Percentiles rank a stretch among this genome's conserved stretches.
phyloP scores from a whole-genome alignment of 2,888 invertebrate species.

The Torymus auratus region DNA sequence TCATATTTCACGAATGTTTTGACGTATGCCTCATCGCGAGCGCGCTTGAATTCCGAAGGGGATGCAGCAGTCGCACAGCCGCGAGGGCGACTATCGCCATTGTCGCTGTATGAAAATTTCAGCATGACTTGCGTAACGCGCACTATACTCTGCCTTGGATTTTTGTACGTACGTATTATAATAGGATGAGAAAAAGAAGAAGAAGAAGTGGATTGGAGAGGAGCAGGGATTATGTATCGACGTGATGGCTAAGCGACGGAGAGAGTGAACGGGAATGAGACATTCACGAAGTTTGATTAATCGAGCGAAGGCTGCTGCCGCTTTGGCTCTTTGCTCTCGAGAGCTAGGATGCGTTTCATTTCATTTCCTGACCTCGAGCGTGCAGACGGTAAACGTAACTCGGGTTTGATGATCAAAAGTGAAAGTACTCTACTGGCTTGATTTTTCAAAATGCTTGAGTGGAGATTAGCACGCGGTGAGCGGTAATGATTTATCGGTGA shows the following conservation, averaged over 20 bases:
- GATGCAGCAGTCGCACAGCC: constrained; percentile 9
- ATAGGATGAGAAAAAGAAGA: too few species aligned
- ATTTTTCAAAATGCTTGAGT: constrained; percentile 30
- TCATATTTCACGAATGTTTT: constrained; percentile 75
- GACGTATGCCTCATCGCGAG: constrained; percentile 70
- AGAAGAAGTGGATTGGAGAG: background rate
- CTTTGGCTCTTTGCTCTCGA: too few species aligned
- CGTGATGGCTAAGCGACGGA: background rate
- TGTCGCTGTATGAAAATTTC: constrained; percentile 23
- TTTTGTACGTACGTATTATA: too few species aligned
- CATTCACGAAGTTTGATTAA: constrained; percentile 42
- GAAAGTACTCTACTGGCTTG: constrained; percentile 30
- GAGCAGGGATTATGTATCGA: constrained; percentile 4
- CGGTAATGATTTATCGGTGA: too few species aligned
- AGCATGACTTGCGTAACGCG: constrained; percentile 43
- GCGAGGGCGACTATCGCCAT: background rate
- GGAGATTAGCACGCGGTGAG: constrained; percentile 5
- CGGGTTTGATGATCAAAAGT: constrained; percentile 32
- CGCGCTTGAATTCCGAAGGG: constrained; percentile 57
- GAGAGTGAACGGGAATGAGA: constrained; percentile 2
- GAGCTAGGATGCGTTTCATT: constrained; percentile 37
- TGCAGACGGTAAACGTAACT: background rate
- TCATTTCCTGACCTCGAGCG: background rate
- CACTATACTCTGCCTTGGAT: background rate
- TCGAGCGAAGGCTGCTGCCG: constrained; percentile 3